Percentiles rank a stretch among this genome's conserved stretches.
Evolutionary conservation across 2,113 vertebrate genomes (phyloP).

Genomic region (Urocitellus parryii): DNA sequence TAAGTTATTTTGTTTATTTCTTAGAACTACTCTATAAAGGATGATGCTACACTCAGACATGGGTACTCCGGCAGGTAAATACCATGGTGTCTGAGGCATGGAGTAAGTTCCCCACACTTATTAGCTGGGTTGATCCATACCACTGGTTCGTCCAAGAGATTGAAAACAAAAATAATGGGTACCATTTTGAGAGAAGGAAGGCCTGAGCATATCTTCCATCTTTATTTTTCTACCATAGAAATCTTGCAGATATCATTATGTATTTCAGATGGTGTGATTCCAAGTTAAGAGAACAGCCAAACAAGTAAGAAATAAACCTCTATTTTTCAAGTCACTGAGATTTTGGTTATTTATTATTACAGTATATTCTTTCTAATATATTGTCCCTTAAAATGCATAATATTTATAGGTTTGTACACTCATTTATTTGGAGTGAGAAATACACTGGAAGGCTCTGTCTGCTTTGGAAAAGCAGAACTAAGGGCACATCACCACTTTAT

Average conservation of each 20-base stretch:
- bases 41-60: background rate
- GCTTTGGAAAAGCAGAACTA: background rate
- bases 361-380: background rate
- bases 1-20: background rate
- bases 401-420: constrained; percentile 15
- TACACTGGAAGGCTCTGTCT: background rate
- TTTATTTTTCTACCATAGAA: background rate
- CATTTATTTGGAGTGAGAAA: background rate
- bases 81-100: background rate
- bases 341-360: constrained; percentile 27
- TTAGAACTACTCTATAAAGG: background rate
- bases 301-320: background rate
- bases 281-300: background rate
- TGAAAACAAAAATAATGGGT: background rate
- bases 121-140: background rate
- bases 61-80: background rate
- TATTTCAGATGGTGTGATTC: background rate
- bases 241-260: background rate
- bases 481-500: background rate
- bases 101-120: background rate
- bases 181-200: background rate
- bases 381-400: background rate
- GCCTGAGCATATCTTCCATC: background rate
- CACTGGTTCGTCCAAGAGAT: background rate
- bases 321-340: constrained; percentile 4